A percentile compares a stretch with the other conserved stretches of the same genome.
Evolutionary conservation across 2,888 invertebrate species (phyloP).

Genomic region (Physocephala rufipes): DNA sequence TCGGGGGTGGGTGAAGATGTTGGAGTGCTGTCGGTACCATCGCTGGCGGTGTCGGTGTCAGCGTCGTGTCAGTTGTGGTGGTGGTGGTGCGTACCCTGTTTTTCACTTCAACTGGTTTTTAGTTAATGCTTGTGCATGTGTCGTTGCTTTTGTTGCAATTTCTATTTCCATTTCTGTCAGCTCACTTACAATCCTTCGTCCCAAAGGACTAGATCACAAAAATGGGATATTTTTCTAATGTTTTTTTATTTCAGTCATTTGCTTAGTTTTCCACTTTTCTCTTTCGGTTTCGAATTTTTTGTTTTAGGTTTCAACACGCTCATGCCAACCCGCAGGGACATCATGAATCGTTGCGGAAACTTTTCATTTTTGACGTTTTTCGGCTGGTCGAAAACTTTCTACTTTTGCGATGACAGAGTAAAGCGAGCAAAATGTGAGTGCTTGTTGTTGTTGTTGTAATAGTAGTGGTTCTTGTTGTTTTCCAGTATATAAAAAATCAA

Average conservation of each 20-base stretch:
- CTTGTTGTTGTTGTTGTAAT: no score
- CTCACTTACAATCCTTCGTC: neutral
- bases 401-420: constrained; percentile 28
- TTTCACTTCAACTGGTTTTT: constrained; percentile 22
- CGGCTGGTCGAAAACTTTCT: constrained; percentile 46
- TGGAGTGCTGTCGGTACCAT: no score
- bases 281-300: constrained; percentile 40
- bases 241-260: constrained; percentile 35
- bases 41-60: no score
- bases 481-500: neutral
- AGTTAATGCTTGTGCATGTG: constrained; percentile 14
- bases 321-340: neutral
- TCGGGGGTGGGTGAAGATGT: no score
- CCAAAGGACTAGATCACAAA: constrained; percentile 17
- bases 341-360: constrained; percentile 35
- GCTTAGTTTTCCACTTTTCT: constrained; percentile 17
- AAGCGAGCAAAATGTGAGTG: neutral
- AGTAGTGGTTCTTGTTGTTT: no score
- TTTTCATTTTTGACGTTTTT: constrained; percentile 45
- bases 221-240: constrained; percentile 39
- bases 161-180: constrained; percentile 14
- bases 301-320: neutral
- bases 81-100: neutral
- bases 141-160: neutral
- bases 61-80: neutral